phyloP scores from a whole-genome alignment of 2,113 vertebrate genomes.

The Arenaria interpres region DNA sequence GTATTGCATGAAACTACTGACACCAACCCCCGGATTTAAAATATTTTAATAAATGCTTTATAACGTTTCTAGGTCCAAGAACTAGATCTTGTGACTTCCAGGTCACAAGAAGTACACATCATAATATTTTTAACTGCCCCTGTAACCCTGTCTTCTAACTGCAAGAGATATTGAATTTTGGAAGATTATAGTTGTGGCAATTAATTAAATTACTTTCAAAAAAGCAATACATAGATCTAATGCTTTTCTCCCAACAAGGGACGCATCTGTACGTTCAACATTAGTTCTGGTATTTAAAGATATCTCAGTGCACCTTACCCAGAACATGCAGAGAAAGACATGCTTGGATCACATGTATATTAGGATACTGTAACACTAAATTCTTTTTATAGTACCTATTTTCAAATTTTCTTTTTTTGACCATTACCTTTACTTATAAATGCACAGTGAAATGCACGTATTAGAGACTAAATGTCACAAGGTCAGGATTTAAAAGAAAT shows the following conservation, averaged over 20 bases:
- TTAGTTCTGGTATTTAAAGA: not conserved
- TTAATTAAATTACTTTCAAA: not conserved
- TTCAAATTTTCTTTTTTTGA: not conserved
- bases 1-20: not conserved
- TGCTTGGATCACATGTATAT: fast-evolving
- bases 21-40: not conserved
- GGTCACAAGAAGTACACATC: not conserved
- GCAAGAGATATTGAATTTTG: not conserved
- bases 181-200: not conserved
- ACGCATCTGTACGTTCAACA: not conserved
- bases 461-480: not conserved
- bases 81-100: not conserved
- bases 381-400: not conserved
- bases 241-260: not conserved
- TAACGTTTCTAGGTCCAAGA: not conserved
- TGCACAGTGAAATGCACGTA: not conserved
- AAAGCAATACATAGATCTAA: not conserved
- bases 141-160: not conserved
- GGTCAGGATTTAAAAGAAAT: not conserved
- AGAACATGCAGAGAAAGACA: not conserved
- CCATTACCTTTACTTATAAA: not conserved
- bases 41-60: not conserved
- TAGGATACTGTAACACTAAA: not conserved
- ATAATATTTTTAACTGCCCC: constrained; percentile 7
- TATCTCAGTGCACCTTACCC: not conserved